Conservation (phyloP, 2,797 vertebrate genomes). For the Acanthurus leucopareius region DNA sequence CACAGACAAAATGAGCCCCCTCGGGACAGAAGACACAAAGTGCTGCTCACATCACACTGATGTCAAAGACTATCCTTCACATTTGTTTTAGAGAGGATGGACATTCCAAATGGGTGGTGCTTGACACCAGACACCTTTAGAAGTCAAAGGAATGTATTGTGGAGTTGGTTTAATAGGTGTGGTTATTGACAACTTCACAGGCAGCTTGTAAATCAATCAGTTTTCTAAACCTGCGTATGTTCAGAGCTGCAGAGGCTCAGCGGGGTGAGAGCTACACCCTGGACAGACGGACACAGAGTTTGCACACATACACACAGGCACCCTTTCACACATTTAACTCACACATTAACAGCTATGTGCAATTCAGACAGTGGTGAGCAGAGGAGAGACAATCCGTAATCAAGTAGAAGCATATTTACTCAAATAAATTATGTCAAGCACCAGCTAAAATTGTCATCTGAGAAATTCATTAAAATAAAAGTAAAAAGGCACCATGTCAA, state of each 20-base stretch:
- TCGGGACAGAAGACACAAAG: constrained; percentile 54
- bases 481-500: too few relatives aligned
- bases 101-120: constrained; percentile 13
- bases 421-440: too few relatives aligned
- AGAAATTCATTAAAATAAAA: too few relatives aligned
- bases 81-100: constrained; percentile 46
- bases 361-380: background rate
- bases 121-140: constrained; percentile 44
- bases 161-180: constrained; percentile 13
- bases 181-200: constrained; percentile 21
- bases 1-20: constrained; percentile 51
- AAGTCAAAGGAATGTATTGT: constrained; percentile 45
- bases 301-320: constrained; percentile 6
- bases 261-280: constrained; percentile 4
- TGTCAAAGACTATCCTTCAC: constrained; percentile 56
- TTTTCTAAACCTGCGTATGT: constrained; percentile 18
- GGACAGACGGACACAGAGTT: background rate
- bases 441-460: too few relatives aligned
- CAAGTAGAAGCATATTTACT: too few relatives aligned
- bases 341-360: constrained; percentile 12
- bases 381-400: too few relatives aligned
- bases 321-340: too few relatives aligned
- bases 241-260: constrained; percentile 9
- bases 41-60: constrained; percentile 55
- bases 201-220: constrained; percentile 17